Evolutionary conservation across 2,888 invertebrate genomes (phyloP), one percentile per base, ranked within the genome.

Genomic region (Drosophila yooni): DNA sequence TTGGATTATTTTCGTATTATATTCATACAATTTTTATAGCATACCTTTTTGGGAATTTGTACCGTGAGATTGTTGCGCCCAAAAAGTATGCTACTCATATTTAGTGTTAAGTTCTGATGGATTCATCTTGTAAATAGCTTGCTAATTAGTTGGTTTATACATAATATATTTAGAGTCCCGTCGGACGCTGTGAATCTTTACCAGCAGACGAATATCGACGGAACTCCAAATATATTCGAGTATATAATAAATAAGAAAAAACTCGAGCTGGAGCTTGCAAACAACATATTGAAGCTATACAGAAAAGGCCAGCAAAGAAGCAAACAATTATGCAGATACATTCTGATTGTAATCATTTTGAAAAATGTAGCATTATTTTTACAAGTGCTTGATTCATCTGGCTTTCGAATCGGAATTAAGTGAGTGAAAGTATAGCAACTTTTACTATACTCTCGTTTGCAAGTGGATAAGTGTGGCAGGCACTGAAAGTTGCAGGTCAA

Each of bases 401-500:
- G 10, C n/a, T 10, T n/a, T 40, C 40, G 40, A 15, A 46, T 15
- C 25, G 27, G 5, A 50, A 27, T 50, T 27, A n/a, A 27, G 13
- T 15, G 38, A 29, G n/a, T 15, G 15, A 40, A 40, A 57, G 15
- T 43, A 1, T 15, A 21, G 40, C 33, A 33, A 33, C 33, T 33
- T 33, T 33, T 33, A 33, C 33, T 33, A 33, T 33, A 33, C 33
- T 33, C n/a, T 27, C 34, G 34, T 3, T 46, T 15, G 34, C 5
- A n/a, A 29, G 34, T 50, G 50, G 50, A 50, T 34, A 60, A 10
- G 25, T 34, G 27, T 36, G 50, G 34, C 50, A 50, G 34, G 10
- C 48, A 50, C 25, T 27, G n/a, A n/a, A 29, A 13, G 38, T 61
- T 34, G 50, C 29, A 13, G 52, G 52, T 40, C 11, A 34, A 53